Conservation (phyloP, 2,888 invertebrate genomes). For the Augiades crinisus region DNA sequence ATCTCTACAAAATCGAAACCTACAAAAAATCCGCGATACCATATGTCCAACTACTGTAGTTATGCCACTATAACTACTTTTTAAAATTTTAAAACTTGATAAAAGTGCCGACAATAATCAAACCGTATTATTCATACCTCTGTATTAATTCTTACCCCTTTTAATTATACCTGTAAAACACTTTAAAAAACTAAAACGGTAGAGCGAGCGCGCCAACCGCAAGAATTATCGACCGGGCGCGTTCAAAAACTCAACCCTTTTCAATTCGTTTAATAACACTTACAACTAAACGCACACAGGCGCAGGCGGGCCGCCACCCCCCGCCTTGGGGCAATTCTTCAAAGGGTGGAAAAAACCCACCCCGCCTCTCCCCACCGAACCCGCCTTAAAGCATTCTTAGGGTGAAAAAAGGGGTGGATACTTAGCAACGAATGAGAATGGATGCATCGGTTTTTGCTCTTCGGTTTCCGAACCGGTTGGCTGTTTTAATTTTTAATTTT, state of each 20-base stretch:
- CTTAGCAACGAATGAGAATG: slow-evolving; percentile 70
- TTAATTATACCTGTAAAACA: no score
- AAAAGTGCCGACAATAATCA: no score
- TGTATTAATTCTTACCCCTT: no score
- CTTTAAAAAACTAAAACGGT: slow-evolving; percentile 24
- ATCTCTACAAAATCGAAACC: no score
- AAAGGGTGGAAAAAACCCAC: slow-evolving; percentile 78
- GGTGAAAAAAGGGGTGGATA: slow-evolving; percentile 79
- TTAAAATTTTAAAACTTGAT: no score
- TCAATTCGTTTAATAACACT: slow-evolving; percentile 71
- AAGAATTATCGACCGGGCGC: slow-evolving; percentile 42
- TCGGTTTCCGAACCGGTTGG: slow-evolving; percentile 32
- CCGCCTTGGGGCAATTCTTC: slow-evolving; percentile 79
- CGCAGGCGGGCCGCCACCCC: slow-evolving; percentile 56
- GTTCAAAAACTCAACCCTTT: slow-evolving; percentile 74
- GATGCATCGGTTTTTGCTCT: slow-evolving; percentile 57
- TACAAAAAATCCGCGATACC: no score
- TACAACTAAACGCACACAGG: slow-evolving; percentile 61
- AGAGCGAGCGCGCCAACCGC: slow-evolving; percentile 31
- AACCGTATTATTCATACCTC: no score
- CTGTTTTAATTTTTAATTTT: slow-evolving; percentile 20
- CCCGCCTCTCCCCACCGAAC: slow-evolving; percentile 46
- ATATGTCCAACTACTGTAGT: no score
- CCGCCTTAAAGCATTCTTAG: slow-evolving; percentile 77
- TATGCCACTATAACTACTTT: no score